Evolutionary conservation across 2,888 invertebrate species (phyloP).

Genomic region (Napeogenes inachia): DNA sequence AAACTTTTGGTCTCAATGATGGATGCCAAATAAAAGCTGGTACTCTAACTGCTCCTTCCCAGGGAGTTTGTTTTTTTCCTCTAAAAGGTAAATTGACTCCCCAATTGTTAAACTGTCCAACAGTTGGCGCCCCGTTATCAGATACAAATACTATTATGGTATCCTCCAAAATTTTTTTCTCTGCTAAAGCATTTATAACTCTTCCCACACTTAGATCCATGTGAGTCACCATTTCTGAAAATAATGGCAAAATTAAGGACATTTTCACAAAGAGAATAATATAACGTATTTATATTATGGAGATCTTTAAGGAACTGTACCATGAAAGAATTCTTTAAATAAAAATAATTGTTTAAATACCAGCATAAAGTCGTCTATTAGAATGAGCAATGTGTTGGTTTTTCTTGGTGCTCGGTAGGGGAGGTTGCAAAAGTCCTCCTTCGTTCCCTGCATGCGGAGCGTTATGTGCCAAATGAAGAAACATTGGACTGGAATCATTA

Average conservation of each 20-base stretch:
- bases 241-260: background rate
- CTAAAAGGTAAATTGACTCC: conserved; percentile 87
- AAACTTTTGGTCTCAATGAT: conserved; percentile 79
- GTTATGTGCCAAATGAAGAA: conserved; percentile 87
- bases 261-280: too few species aligned
- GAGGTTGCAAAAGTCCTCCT: conserved; percentile 85
- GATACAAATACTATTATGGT: conserved; percentile 92
- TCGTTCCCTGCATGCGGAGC: conserved; percentile 89
- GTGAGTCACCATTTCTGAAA: conserved; percentile 81
- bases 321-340: too few species aligned
- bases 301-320: too few species aligned
- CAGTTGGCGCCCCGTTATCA: conserved; percentile 92
- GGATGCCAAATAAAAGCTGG: conserved; percentile 84
- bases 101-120: conserved; percentile 84
- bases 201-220: conserved; percentile 90
- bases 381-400: conserved; percentile 83
- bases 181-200: conserved; percentile 82
- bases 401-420: conserved; percentile 80
- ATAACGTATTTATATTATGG: too few species aligned
- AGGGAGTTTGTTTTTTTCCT: conserved; percentile 88
- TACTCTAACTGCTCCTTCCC: conserved; percentile 91
- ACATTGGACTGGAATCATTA: conserved; percentile 81
- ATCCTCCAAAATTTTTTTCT: conserved; percentile 84
- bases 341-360: conserved; percentile 62
- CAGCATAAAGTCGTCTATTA: conserved; percentile 84